These are phyloP conservation scores for Perccottus glenii DNA, from an alignment of 2,113 vertebrate genomes.

Conservation along the genomic window DNA sequence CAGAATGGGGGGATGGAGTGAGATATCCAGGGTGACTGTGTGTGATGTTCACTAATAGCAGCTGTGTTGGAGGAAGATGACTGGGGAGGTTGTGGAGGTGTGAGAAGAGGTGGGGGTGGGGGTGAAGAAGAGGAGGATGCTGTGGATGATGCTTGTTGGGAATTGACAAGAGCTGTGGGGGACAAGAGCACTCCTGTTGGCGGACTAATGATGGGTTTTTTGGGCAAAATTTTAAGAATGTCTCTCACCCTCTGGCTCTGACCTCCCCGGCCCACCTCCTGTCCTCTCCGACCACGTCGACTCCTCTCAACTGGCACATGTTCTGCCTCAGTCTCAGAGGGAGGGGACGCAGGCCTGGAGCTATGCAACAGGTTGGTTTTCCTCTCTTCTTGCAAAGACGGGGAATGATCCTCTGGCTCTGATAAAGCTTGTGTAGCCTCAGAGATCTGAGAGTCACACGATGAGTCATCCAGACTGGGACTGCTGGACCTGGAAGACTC, in stretches of 20 bases:
- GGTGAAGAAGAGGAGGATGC: conserved; percentile 89
- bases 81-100: conserved; percentile 83
- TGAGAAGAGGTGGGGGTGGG: conserved; percentile 88
- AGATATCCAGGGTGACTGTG: conserved; percentile 93
- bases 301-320: conserved; percentile 70
- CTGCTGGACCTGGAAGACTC: conserved; percentile 97
- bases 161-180: conserved; percentile 73
- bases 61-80: conserved; percentile 78
- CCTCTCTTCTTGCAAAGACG: conserved; percentile 75
- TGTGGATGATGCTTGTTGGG: conserved; percentile 86
- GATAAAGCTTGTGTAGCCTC: conserved; percentile 90
- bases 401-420: conserved; percentile 81
- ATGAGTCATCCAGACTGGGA: conserved; percentile 92
- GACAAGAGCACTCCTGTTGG: conserved; percentile 85
- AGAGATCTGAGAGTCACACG: conserved; percentile 94
- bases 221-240: conserved; percentile 76
- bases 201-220: conserved; percentile 82
- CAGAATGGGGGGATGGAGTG: conserved; percentile 89
- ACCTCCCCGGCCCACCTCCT: conserved; percentile 58
- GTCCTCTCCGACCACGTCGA: conserved; percentile 84
- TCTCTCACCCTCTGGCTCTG: conserved; percentile 79
- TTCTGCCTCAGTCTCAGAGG: conserved; percentile 81
- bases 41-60: conserved; percentile 79
- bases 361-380: conserved; percentile 77
- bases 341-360: conserved; percentile 82